Evolutionary conservation across 2,888 invertebrate genomes (phyloP).

Genomic region (Tigriopus californicus): DNA sequence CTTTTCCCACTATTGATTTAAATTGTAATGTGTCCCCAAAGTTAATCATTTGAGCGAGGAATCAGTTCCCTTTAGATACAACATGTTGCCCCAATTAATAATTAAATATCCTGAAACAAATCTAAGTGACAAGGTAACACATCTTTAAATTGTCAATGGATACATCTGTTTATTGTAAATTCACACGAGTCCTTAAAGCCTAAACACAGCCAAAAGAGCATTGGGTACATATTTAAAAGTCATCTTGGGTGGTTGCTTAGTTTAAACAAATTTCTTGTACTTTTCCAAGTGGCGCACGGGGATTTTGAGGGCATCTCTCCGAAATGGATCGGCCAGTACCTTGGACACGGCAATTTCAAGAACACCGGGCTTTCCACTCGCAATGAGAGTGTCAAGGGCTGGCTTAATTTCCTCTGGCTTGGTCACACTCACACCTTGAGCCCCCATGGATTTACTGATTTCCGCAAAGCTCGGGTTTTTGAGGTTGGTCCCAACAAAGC

Average conservation of each 20-base stretch:
- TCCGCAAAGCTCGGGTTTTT: slow-evolving; percentile 14
- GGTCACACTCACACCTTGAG: slow-evolving; percentile 6
- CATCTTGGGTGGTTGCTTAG: not conserved
- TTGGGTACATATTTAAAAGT: too few species aligned
- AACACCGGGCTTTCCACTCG: slow-evolving; percentile 2
- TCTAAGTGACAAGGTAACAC: too few species aligned
- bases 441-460: slow-evolving; percentile 10
- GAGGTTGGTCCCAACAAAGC: slow-evolving; percentile 14
- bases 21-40: too few species aligned
- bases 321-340: slow-evolving; percentile 14
- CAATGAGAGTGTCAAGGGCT: slow-evolving; percentile 6
- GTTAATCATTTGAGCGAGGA: too few species aligned
- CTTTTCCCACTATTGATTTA: too few species aligned
- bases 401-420: slow-evolving; percentile 10
- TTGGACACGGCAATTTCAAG: slow-evolving; percentile 10
- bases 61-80: too few species aligned
- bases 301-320: slow-evolving; percentile 10
- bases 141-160: too few species aligned
- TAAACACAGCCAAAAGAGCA: too few species aligned
- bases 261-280: slow-evolving; percentile 14
- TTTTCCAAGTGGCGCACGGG: slow-evolving; percentile 14
- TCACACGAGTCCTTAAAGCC: too few species aligned
- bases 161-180: too few species aligned
- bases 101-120: too few species aligned
- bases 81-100: too few species aligned